phyloP scores from a whole-genome alignment of 2,888 invertebrate genomes.

The Habroteleia sp. region DNA sequence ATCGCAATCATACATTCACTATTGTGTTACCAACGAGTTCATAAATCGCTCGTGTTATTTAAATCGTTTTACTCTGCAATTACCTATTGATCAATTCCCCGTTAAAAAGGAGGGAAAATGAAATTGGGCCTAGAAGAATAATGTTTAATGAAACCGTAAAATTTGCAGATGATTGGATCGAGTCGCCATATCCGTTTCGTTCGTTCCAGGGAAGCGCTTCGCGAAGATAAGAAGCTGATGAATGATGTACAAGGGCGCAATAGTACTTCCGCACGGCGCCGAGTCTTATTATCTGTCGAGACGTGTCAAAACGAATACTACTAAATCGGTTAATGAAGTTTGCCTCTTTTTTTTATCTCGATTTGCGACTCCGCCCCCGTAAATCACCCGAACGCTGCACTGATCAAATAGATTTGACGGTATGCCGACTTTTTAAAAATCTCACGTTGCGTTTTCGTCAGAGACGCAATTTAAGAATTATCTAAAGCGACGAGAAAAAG shows the following conservation, averaged over 20 bases:
- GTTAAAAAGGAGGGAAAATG: too few species aligned
- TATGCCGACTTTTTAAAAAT: slow-evolving; percentile 11
- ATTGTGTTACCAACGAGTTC: too few species aligned
- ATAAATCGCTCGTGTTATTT: too few species aligned
- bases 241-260: slow-evolving; percentile 30
- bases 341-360: slow-evolving; percentile 7
- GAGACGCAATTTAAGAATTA: slow-evolving; percentile 34
- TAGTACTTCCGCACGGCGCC: slow-evolving; percentile 6
- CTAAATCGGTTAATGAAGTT: slow-evolving; percentile 26
- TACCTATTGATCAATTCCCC: too few species aligned
- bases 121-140: too few species aligned
- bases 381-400: slow-evolving; percentile 20
- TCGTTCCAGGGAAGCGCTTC: slow-evolving; percentile 2
- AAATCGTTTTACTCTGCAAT: too few species aligned
- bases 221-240: slow-evolving; percentile 30
- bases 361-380: too few species aligned
- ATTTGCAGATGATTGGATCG: slow-evolving; percentile 16
- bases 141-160: slow-evolving; percentile 15
- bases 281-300: slow-evolving; percentile 19
- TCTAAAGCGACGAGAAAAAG: slow-evolving; percentile 35
- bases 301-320: slow-evolving; percentile 19
- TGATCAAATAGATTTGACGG: slow-evolving; percentile 35
- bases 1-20: too few species aligned
- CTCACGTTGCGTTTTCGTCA: slow-evolving; percentile 8
- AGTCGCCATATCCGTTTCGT: slow-evolving; percentile 3